Evolutionary conservation across 2,797 vertebrate genomes (phyloP).

Genomic region (Geotrypetes seraphini): DNA sequence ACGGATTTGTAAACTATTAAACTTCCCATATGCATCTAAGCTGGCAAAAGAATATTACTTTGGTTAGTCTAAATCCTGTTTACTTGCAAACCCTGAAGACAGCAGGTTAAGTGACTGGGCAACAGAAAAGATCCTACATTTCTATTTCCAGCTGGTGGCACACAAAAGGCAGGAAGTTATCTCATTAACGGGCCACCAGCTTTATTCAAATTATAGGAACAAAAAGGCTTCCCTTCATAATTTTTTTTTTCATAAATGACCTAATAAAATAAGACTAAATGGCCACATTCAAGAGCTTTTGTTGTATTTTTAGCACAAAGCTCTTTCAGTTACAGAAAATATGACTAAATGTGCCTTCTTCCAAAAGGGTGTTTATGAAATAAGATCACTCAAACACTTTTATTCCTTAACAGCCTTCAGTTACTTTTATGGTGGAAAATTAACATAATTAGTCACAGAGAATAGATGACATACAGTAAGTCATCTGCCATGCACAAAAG

Average conservation of each 20-base stretch:
- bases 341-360: constrained; percentile 69
- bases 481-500: constrained; percentile 61
- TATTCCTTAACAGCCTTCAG: constrained; percentile 70
- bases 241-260: constrained; percentile 67
- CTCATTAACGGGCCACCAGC: constrained; percentile 71
- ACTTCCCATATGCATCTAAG: too few species aligned
- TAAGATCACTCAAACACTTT: constrained; percentile 68
- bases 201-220: constrained; percentile 75
- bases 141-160: constrained; percentile 71
- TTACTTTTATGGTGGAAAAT: constrained; percentile 80
- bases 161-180: constrained; percentile 79
- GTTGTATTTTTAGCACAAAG: constrained; percentile 78
- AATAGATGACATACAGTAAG: constrained; percentile 74
- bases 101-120: constrained; percentile 75
- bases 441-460: constrained; percentile 78
- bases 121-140: constrained; percentile 69
- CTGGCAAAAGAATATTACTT: constrained; percentile 50
- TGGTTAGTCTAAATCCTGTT: constrained; percentile 57
- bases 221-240: constrained; percentile 71
- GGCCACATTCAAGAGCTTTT: constrained; percentile 70
- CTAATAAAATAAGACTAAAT: constrained; percentile 74
- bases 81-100: constrained; percentile 68
- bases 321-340: constrained; percentile 75
- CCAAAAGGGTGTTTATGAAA: constrained; percentile 74
- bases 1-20: neutral